Evolutionary conservation across 2,797 vertebrate species (phyloP).

Genomic region (Phalanger gymnotis): DNA sequence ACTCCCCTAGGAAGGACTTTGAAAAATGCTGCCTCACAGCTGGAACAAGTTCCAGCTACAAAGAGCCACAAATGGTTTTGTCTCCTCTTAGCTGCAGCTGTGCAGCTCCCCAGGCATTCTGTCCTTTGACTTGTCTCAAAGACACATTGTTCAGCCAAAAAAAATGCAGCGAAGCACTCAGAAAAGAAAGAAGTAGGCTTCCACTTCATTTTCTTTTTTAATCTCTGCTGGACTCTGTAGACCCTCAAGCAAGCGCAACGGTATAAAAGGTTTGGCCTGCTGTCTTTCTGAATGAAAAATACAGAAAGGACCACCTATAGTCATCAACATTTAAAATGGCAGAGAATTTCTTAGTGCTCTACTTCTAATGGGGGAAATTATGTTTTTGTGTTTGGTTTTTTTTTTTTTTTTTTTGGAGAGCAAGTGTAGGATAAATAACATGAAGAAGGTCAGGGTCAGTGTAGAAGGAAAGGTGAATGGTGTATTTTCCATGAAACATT

Average conservation of each 20-base stretch:
- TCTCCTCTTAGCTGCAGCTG: conserved; percentile 14
- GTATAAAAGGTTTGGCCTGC: conserved; percentile 40
- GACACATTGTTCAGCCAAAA: conserved; percentile 60
- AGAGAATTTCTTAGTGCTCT: conserved; percentile 33
- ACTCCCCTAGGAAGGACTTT: conserved; percentile 73
- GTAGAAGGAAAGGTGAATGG: not conserved
- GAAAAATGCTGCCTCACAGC: conserved; percentile 71
- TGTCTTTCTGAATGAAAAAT: conserved; percentile 40
- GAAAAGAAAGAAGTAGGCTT: conserved; percentile 53
- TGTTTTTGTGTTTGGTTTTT: too few relatives aligned
- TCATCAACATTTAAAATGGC: conserved; percentile 1
- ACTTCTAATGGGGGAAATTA: not conserved
- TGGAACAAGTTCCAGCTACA: conserved; percentile 40
- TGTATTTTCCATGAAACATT: not conserved
- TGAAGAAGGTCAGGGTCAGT: not conserved
- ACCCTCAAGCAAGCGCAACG: conserved; percentile 31
- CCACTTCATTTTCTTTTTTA: conserved; percentile 59
- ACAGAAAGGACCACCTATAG: not conserved
- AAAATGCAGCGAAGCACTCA: conserved; percentile 6
- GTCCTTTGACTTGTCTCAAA: conserved; percentile 53
- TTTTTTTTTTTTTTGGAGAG: not conserved
- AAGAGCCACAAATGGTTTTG: conserved; percentile 39
- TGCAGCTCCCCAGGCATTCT: conserved; percentile 56
- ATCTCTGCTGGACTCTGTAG: conserved; percentile 46
- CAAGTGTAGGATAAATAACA: not conserved